phyloP scores from a whole-genome alignment of 2,113 vertebrate genomes.

The Castor canadensis region DNA sequence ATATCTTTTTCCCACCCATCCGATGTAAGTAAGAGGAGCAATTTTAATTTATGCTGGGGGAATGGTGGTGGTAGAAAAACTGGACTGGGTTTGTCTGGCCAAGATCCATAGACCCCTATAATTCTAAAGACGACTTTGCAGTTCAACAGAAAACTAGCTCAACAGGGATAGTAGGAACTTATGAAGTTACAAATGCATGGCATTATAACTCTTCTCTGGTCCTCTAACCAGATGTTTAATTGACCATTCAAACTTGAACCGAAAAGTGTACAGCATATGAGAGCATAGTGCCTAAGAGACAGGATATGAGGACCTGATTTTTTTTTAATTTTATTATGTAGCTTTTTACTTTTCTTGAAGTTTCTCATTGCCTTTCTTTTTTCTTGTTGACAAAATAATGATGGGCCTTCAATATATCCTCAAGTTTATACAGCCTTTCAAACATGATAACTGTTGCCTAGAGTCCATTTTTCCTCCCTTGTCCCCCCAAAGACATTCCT shows the following conservation, averaged over 20 bases:
- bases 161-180: neutral
- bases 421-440: constrained; percentile 61
- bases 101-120: neutral
- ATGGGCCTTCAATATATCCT: constrained; percentile 55
- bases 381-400: constrained; percentile 65
- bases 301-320: neutral
- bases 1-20: neutral
- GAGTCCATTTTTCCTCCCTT: neutral
- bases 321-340: constrained; percentile 48
- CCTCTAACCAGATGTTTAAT: constrained; percentile 39
- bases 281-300: neutral
- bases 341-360: constrained; percentile 45
- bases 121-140: neutral
- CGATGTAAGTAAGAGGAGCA: neutral
- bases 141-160: neutral
- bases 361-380: constrained; percentile 72
- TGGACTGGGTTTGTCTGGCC: neutral
- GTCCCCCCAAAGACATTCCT: neutral
- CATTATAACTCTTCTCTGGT: neutral
- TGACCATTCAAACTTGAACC: neutral
- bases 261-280: constrained; percentile 10
- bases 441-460: constrained; percentile 46
- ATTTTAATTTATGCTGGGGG: neutral
- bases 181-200: neutral
- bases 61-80: neutral